phyloP scores from a whole-genome alignment of 2,888 invertebrate genomes.

The Unio pictorum region DNA sequence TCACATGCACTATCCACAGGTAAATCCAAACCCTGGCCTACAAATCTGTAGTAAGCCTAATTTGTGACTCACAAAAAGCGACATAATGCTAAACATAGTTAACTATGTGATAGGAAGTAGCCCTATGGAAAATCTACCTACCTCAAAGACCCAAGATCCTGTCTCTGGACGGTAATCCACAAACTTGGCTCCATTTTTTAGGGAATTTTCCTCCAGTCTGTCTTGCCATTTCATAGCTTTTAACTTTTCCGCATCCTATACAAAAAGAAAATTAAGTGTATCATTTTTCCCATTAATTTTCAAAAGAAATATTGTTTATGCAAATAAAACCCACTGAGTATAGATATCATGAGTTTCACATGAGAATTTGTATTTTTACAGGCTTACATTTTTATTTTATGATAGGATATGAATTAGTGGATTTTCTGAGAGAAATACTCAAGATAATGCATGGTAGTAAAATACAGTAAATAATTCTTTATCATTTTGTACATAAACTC shows the following conservation, averaged over 20 bases:
- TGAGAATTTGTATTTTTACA: too few species aligned
- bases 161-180: conserved; percentile 95
- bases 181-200: conserved; percentile 90
- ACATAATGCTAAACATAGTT: background rate
- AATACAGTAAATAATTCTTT: too few species aligned
- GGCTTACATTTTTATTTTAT: too few species aligned
- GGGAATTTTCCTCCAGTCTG: conserved; percentile 86
- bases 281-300: background rate
- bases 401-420: too few species aligned
- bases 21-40: background rate
- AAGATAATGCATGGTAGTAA: too few species aligned
- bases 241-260: conserved; percentile 79
- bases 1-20: too few species aligned
- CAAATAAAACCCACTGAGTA: too few species aligned
- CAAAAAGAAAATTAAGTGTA: conserved; percentile 7
- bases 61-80: background rate
- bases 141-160: conserved; percentile 97
- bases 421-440: too few species aligned
- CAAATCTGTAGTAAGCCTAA: background rate
- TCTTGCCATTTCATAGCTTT: conserved; percentile 87
- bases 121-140: conserved; percentile 62
- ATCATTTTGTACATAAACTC: too few species aligned
- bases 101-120: background rate
- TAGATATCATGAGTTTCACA: background rate
- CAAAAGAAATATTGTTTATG: too few species aligned